Percentiles rank a stretch among this genome's conserved stretches.
These are phyloP conservation scores for Drosophila simulans DNA, from an alignment of 1,140 invertebrate species.

Conservation along the genomic window DNA sequence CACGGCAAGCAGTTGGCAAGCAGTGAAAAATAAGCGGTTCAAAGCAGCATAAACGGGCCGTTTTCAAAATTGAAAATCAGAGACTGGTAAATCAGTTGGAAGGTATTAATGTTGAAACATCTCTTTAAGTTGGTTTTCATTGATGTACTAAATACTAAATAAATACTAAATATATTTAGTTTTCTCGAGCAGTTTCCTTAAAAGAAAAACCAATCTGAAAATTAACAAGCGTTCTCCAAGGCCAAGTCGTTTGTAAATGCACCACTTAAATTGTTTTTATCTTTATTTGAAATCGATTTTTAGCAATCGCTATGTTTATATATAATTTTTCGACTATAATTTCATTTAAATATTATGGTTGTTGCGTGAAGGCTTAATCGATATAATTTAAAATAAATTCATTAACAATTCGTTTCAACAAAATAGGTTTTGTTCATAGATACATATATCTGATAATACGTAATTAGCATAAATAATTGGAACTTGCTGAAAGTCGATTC, in stretches of 20 bases:
- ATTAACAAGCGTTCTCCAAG: too few species aligned
- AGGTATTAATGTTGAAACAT: too few species aligned
- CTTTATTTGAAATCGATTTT: constrained; percentile 54
- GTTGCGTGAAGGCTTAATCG: constrained; percentile 54
- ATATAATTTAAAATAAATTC: constrained; percentile 75
- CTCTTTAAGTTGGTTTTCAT: too few species aligned
- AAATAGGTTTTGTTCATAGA: constrained; percentile 48
- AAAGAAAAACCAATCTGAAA: too few species aligned
- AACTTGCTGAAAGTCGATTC: constrained; percentile 33
- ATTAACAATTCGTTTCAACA: constrained; percentile 79
- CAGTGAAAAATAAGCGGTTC: not conserved
- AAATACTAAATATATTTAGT: too few species aligned
- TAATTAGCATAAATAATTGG: constrained; percentile 56
- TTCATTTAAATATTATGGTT: constrained; percentile 70
- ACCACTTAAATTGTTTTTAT: constrained; percentile 20
- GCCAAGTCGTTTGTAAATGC: not conserved
- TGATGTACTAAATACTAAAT: too few species aligned
- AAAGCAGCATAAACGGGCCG: not conserved
- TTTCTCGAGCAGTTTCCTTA: too few species aligned
- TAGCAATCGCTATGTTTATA: constrained; percentile 62
- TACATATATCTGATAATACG: constrained; percentile 43
- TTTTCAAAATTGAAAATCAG: not conserved
- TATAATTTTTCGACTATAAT: constrained; percentile 80
- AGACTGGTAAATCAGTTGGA: too few species aligned
- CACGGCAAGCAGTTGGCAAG: not conserved